These are phyloP conservation scores for Melanostoma scalare DNA, from an alignment of 2,888 invertebrate genomes.

Conservation along the genomic window DNA sequence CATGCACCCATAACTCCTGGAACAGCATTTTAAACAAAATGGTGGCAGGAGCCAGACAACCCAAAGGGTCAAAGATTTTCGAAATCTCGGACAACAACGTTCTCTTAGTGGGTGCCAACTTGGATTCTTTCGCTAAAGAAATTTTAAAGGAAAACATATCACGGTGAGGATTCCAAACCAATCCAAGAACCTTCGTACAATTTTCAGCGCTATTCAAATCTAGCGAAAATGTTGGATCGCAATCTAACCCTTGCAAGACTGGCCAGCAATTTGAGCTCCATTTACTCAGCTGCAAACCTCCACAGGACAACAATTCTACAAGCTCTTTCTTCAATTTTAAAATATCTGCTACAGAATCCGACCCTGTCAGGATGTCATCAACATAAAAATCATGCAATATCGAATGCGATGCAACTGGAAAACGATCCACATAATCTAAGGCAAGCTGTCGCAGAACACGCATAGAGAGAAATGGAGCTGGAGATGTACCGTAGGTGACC, in stretches of 20 bases:
- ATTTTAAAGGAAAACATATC: slow-evolving; percentile 11
- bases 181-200: slow-evolving; percentile 5
- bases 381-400: slow-evolving; percentile 51
- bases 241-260: no score
- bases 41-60: not conserved
- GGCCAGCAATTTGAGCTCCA: not conserved
- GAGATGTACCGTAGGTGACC: no score
- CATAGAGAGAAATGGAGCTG: slow-evolving; percentile 1
- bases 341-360: slow-evolving; percentile 35
- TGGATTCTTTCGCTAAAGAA: not conserved
- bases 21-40: no score
- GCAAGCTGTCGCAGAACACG: not conserved
- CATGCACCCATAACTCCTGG: not conserved
- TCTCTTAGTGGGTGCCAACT: not conserved
- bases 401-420: slow-evolving; percentile 34
- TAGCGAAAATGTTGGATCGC: not conserved
- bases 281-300: not conserved
- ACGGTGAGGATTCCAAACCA: no score
- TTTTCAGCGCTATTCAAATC: not conserved
- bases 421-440: not conserved
- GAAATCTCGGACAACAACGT: slow-evolving; percentile 17
- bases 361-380: slow-evolving; percentile 55
- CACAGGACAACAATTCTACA: not conserved
- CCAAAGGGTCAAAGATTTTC: slow-evolving; percentile 17
- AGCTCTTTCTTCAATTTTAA: slow-evolving; percentile 22